These are phyloP conservation scores for Turnix velox DNA, from an alignment of 2,113 vertebrate species.

Conservation along the genomic window DNA sequence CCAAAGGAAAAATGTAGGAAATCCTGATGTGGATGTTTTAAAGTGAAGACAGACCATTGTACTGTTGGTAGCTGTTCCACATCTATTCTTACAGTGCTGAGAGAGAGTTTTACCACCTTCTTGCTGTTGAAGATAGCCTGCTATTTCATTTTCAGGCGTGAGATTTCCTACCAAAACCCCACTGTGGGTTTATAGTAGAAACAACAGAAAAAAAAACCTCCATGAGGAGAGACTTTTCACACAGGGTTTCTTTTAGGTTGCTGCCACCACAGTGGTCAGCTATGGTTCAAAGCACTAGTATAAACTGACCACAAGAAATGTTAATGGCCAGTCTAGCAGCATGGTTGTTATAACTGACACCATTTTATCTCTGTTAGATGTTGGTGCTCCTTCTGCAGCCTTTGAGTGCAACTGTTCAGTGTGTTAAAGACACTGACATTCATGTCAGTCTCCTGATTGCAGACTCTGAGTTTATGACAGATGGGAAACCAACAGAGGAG, in stretches of 20 bases:
- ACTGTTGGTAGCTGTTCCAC: background rate
- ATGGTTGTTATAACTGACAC: background rate
- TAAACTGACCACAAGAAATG: background rate
- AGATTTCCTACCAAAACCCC: background rate
- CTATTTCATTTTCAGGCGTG: background rate
- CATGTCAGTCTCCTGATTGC: conserved; percentile 13
- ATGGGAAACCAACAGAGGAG: conserved; percentile 57
- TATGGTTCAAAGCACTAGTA: background rate
- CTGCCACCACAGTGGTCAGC: background rate
- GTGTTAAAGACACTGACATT: background rate
- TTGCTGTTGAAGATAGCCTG: background rate
- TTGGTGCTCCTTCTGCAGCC: background rate
- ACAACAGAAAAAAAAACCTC: background rate
- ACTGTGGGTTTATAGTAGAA: background rate
- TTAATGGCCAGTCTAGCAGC: background rate
- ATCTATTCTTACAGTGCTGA: background rate
- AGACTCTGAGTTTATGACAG: conserved; percentile 35
- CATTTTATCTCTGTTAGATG: background rate
- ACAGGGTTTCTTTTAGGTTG: background rate
- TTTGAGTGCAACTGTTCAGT: accelerated
- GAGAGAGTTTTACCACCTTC: background rate
- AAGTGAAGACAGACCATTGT: background rate
- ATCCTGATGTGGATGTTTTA: background rate
- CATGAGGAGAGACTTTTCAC: background rate
- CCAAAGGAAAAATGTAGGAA: background rate